Percentiles rank a stretch among this genome's conserved stretches.
Evolutionary conservation across 2,113 vertebrate species (phyloP).

Genomic region (Grallaria varia): DNA sequence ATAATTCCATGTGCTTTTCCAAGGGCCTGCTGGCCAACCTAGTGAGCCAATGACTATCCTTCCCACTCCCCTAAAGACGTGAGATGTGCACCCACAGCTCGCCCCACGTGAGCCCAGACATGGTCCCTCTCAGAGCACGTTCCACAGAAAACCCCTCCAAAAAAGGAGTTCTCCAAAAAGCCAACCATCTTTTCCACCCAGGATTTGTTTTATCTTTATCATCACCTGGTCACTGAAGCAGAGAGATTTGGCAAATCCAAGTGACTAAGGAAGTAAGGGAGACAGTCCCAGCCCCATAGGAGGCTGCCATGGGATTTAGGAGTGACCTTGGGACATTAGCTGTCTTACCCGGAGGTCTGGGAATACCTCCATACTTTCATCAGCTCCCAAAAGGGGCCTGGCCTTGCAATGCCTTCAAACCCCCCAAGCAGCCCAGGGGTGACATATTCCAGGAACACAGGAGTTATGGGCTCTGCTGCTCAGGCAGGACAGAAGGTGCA

Average conservation of each 20-base stretch:
- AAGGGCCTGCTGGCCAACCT: not conserved
- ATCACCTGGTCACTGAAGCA: not conserved
- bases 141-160: not conserved
- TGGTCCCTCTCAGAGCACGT: not conserved
- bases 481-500: not conserved
- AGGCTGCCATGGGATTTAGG: not conserved
- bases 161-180: not conserved
- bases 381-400: not conserved
- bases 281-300: not conserved
- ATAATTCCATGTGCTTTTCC: not conserved
- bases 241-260: slow-evolving; percentile 7
- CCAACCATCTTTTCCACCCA: not conserved
- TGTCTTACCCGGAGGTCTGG: not conserved
- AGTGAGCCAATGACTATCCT: not conserved
- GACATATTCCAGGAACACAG: not conserved
- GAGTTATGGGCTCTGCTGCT: not conserved
- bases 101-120: not conserved
- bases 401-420: not conserved
- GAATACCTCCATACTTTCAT: not conserved
- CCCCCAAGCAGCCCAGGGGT: not conserved
- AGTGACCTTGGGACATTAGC: not conserved
- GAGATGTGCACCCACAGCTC: not conserved
- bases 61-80: not conserved
- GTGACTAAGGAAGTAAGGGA: not conserved
- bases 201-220: not conserved